phyloP scores from a whole-genome alignment of 2,797 vertebrate species.

The Rhynchonycteris naso region DNA sequence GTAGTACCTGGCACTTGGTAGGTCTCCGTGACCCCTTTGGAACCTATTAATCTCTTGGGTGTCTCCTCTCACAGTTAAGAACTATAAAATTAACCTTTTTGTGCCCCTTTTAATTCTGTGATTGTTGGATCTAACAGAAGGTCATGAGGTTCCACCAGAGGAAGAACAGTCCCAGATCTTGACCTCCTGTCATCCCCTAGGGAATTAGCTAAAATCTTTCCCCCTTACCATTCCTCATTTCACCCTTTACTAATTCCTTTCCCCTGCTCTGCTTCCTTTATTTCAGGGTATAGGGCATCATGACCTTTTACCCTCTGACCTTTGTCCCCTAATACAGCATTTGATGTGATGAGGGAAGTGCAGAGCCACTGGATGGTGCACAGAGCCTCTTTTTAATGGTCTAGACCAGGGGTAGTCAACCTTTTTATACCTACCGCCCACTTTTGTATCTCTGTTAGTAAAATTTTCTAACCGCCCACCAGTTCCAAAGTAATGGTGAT shows the following conservation, averaged over 20 bases:
- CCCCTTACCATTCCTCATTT: neutral
- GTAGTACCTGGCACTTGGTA: rapidly evolving
- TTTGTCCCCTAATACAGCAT: neutral
- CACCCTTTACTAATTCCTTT: neutral
- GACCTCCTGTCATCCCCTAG: neutral
- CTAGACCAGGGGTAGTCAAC: too few relatives aligned
- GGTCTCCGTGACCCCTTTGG: neutral
- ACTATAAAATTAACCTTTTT: neutral
- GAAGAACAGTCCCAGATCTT: neutral
- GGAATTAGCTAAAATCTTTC: neutral
- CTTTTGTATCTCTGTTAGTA: too few relatives aligned
- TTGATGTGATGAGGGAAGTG: neutral
- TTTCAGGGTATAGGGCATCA: neutral
- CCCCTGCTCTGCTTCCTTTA: neutral
- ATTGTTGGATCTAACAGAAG: neutral
- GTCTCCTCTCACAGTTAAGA: neutral
- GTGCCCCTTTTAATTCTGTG: neutral
- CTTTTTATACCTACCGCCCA: too few relatives aligned
- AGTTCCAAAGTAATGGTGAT: too few relatives aligned
- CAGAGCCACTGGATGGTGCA: too few relatives aligned
- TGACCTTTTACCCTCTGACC: conserved; percentile 39
- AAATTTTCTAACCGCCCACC: too few relatives aligned
- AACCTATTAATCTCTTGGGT: neutral
- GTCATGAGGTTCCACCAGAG: neutral
- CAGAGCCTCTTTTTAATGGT: neutral